Percentiles rank a stretch among this genome's conserved stretches.
These are phyloP conservation scores for Dipodomys merriami DNA, from an alignment of 2,113 vertebrate genomes.

Conservation along the genomic window DNA sequence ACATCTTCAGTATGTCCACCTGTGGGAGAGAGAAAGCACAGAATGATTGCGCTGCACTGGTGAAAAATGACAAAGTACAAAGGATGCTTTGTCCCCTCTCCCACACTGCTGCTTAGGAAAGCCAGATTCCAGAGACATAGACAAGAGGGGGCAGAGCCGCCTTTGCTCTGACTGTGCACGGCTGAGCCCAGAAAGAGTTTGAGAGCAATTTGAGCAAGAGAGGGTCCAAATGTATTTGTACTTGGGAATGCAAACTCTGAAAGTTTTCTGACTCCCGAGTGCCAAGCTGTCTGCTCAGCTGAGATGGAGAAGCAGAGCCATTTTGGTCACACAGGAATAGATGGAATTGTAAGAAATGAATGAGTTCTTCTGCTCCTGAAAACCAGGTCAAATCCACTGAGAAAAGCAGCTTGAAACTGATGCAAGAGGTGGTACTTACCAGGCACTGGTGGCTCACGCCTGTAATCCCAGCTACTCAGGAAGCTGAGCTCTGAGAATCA, in stretches of 20 bases:
- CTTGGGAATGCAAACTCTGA: neutral
- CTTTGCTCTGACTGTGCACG: slow-evolving; percentile 28
- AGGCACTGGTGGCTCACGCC: no score
- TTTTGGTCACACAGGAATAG: neutral
- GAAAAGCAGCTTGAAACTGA: neutral
- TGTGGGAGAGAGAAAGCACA: slow-evolving; percentile 14
- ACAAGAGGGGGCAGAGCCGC: neutral
- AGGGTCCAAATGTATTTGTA: neutral
- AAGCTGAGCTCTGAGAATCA: no score
- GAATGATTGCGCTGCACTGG: neutral
- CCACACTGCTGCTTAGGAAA: slow-evolving; percentile 53
- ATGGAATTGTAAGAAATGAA: neutral
- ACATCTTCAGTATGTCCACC: slow-evolving; percentile 8
- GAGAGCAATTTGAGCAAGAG: neutral
- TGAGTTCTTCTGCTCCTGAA: fast-evolving
- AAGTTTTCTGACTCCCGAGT: neutral
- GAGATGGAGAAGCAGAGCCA: neutral
- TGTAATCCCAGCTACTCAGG: no score
- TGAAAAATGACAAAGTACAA: slow-evolving; percentile 35
- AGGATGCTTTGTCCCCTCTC: slow-evolving; percentile 41
- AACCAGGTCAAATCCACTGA: neutral
- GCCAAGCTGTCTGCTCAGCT: neutral
- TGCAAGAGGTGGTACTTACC: neutral
- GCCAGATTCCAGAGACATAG: slow-evolving; percentile 66
- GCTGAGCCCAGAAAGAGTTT: neutral